Evolutionary conservation across 2,113 vertebrate species (phyloP).

Genomic region (Atlantisia rogersi): DNA sequence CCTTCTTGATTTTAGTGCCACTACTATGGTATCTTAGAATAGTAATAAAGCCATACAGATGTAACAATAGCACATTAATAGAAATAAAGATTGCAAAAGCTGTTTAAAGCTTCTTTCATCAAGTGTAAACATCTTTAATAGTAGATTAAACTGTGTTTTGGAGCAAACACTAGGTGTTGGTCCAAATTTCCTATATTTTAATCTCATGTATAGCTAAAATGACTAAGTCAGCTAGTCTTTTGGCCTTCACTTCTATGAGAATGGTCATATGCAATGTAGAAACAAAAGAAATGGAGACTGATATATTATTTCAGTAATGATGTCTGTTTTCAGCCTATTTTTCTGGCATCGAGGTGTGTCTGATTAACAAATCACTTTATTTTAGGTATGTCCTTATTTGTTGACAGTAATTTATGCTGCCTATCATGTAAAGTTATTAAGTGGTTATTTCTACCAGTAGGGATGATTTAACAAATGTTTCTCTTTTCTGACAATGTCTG

Average conservation of each 20-base stretch:
- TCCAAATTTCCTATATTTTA: not conserved
- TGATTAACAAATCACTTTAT: constrained; percentile 27
- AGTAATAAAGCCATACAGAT: not conserved
- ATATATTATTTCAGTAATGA: not conserved
- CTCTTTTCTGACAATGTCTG: not conserved
- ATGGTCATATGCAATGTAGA: not conserved
- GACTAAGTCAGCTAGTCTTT: not conserved
- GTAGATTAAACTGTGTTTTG: not conserved
- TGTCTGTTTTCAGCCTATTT: not conserved
- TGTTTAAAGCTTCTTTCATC: not conserved
- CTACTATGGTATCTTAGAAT: not conserved
- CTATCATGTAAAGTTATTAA: not conserved
- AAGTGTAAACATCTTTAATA: not conserved
- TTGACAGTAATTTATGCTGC: not conserved
- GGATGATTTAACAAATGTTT: constrained; percentile 48
- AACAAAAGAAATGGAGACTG: not conserved
- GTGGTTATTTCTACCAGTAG: constrained; percentile 15
- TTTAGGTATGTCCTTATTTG: constrained; percentile 18
- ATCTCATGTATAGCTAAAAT: not conserved
- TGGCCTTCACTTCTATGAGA: not conserved
- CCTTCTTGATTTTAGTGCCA: not conserved
- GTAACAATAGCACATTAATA: not conserved
- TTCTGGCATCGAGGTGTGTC: not conserved
- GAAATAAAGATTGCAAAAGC: not conserved
- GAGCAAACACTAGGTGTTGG: not conserved